Percentiles rank a stretch among this genome's conserved stretches.
These are phyloP conservation scores for roundworm (Caenorhabditis elegans) DNA, from an alignment of 1,140 invertebrate species.

Conservation along the genomic window DNA sequence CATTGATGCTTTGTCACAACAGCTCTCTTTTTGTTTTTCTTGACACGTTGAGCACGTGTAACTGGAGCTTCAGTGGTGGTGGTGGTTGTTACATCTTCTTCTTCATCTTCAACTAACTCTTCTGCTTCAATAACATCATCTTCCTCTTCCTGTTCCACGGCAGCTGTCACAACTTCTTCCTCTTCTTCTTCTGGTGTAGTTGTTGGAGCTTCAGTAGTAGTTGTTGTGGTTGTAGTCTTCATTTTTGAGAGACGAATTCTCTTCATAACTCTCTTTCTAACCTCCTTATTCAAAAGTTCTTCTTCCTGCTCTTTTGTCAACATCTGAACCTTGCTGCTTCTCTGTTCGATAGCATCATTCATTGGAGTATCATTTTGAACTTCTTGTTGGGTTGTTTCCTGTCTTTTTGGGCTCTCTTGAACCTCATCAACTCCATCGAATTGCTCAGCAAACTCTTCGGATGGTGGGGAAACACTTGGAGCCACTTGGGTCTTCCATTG, in stretches of 20 bases:
- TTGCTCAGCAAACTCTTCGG: conserved; percentile 18
- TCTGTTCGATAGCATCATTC: conserved; percentile 16
- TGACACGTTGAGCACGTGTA: not conserved
- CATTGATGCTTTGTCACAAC: conserved; percentile 15
- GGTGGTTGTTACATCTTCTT: not conserved
- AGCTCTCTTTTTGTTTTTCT: conserved; percentile 18
- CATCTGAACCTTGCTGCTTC: conserved; percentile 21
- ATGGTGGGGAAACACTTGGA: conserved; percentile 10
- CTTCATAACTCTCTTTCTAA: not conserved
- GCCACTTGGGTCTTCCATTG: conserved; percentile 11
- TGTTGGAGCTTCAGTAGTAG: not conserved
- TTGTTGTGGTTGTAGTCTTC: not conserved
- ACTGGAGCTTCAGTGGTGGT: conserved; percentile 10
- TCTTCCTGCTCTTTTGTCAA: conserved; percentile 3
- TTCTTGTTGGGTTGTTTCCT: not conserved
- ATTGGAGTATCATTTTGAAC: conserved; percentile 4
- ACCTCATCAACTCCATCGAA: conserved; percentile 28
- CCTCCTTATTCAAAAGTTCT: conserved; percentile 17
- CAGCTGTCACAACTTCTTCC: not conserved
- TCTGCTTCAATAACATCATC: conserved; percentile 2
- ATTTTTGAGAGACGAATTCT: conserved; percentile 12
- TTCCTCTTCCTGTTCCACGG: not conserved
- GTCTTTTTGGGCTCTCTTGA: not conserved
- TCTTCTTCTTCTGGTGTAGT: not conserved
- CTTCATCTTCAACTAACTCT: not conserved